Base-by-base conservation (phyloP, 92 coral and sea anemone genomes). In the Epizoanthus scotinus region DNA sequence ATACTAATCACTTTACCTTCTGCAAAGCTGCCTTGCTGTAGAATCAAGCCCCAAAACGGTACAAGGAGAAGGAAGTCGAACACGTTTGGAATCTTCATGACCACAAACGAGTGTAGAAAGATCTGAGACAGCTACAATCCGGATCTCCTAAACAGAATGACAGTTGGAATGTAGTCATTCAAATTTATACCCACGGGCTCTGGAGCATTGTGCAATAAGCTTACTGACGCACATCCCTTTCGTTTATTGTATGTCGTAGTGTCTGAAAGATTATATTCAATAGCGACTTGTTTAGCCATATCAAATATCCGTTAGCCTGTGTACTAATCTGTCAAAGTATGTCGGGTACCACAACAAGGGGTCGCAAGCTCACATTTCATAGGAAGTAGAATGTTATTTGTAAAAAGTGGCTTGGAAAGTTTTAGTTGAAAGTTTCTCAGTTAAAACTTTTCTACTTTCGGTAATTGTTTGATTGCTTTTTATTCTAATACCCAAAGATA, bases 121-220 rank as follows among this genome's bases (percentile, higher is more conserved):
- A 12, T n/a, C 20, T 19, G 28, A 20, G 70, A 64, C 15, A 29
- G 47, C 29, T 64, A 4, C 40, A 3, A n/a, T 34, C 3, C 17
- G 0, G 8, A 20, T 20, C 3, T 64, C 36, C 0, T 12, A 64
- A 64, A 64, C 70, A 64, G 70, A 64, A 29, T 31, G 42, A 64
- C 70, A 22, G 70, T 64, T 64, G 21, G 31, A 64, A n/a, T 64
- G 13, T 19, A 27, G 27, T 15, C 67, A 62, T 17, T 3, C 36
- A 13, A 24, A 26, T 62, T 26, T 62, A 62, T 62, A 24, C 36
- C 67, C 34, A 62, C 7, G 5, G 69, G 69, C 47, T 20, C 12
- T 20, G 21, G 21, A 28, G 40, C n/a, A 64, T 64, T 64, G 69
- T 64, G 69, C 5, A 64, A 64, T 29, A 64, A 64, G 18, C 69